A percentile compares a stretch with the other conserved stretches of the same genome.
These are phyloP conservation scores for Neomicropteryx cornuta DNA, from an alignment of 1,140 invertebrate genomes.

Conservation along the genomic window DNA sequence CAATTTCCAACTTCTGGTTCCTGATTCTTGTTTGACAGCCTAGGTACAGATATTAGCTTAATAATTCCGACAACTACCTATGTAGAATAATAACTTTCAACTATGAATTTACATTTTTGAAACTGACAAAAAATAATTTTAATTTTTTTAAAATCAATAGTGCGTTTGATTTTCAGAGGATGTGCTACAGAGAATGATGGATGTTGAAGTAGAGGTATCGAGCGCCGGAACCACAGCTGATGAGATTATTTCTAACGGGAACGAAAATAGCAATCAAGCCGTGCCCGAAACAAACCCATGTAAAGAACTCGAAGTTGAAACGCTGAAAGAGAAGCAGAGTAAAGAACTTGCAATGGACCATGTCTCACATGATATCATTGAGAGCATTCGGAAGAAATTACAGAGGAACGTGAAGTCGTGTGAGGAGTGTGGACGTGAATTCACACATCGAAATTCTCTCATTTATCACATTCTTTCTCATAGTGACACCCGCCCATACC, in stretches of 20 bases:
- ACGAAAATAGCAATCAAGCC: too few species aligned
- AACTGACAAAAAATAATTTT: too few species aligned
- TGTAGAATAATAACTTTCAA: too few species aligned
- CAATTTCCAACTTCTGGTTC: too few species aligned
- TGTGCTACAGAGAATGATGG: slow-evolving; percentile 28
- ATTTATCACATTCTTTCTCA: slow-evolving; percentile 76
- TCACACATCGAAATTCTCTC: slow-evolving; percentile 72
- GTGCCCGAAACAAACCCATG: slow-evolving; percentile 9
- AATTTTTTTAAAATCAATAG: too few species aligned
- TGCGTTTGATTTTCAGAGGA: slow-evolving; percentile 28
- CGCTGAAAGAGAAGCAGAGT: slow-evolving; percentile 9
- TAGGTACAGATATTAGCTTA: too few species aligned
- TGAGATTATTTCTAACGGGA: slow-evolving; percentile 16
- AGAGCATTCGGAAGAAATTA: slow-evolving; percentile 1
- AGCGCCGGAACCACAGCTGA: slow-evolving; percentile 27
- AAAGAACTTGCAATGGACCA: too few species aligned
- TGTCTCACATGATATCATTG: too few species aligned
- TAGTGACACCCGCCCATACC: slow-evolving; percentile 59
- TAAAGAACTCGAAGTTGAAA: slow-evolving; percentile 17
- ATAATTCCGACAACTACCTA: too few species aligned
- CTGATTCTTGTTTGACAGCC: too few species aligned
- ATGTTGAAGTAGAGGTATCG: slow-evolving; percentile 25
- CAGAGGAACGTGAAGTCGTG: slow-evolving; percentile 34
- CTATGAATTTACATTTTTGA: too few species aligned
- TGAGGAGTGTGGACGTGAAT: slow-evolving; percentile 57